These are phyloP conservation scores for Ianthella basta DNA, from an alignment of 37 sponge, comb jelly and placozoan species.

Conservation along the genomic window DNA sequence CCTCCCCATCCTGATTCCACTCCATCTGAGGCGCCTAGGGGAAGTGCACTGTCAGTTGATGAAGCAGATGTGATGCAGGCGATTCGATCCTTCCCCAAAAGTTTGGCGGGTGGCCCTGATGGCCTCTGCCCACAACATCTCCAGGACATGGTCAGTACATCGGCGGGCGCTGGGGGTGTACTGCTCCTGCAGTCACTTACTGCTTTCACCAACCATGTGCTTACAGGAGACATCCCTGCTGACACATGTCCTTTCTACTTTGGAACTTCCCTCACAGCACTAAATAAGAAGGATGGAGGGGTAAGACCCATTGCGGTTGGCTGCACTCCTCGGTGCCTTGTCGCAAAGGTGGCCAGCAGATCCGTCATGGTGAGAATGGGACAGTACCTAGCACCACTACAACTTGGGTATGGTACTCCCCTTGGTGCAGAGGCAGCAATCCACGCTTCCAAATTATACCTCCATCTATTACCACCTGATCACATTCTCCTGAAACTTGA, in stretches of 20 bases:
- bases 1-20: neutral
- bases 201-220: conserved; percentile 11
- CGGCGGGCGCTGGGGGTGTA: neutral
- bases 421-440: neutral
- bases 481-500: neutral
- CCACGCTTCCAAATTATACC: neutral
- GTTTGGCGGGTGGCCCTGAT: neutral
- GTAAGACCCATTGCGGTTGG: conserved; percentile 3
- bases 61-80: neutral
- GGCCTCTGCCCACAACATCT: conserved; percentile 13
- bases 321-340: neutral
- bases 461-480: neutral
- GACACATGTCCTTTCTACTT: neutral
- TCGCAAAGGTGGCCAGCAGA: conserved; percentile 1
- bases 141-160: neutral
- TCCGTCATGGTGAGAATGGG: neutral
- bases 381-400: too few relatives aligned
- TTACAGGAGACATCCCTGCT: conserved; percentile 3
- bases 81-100: neutral
- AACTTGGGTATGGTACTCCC: neutral
- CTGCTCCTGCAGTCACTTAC: neutral
- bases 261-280: neutral
- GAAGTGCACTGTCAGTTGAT: neutral
- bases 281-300: conserved; percentile 4
- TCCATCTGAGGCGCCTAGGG: neutral